Evolutionary conservation across 1,140 invertebrate species (phyloP), one percentile per base, ranked within the genome.

Genomic region (Cecropterus lyciades): DNA sequence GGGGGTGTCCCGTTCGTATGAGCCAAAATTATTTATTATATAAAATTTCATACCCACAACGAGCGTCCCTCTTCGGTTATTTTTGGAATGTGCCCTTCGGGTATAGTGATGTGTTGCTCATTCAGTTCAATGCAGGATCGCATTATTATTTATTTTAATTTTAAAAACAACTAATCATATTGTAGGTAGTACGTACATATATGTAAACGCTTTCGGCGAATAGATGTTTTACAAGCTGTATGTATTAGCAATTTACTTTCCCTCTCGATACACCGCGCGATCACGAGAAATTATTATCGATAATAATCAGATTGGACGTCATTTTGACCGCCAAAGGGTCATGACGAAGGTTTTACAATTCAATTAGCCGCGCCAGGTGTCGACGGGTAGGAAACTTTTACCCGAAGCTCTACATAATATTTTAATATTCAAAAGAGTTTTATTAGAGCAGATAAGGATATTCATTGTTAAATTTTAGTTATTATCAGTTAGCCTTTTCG

Each of bases 291-390:
- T 80, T 75, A 73, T 79, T 80, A 77, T 85, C 79, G 84, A 87
- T 88, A 88, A 86, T 84, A 82, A 84, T 87, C 80, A 80, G 79
- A 80, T 80, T 81, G 72, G 60, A 82, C 80, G 79, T 78, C 80
- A 81, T 75, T 82, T 73, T 77, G 79, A 80, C 84, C 84, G 84
- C 80, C 82, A 84, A 87, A 87, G 80, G 82, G 80, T 79, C 82
- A 80, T 81, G 84, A 81, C 80, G 80, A 85, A 85, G 82, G 85
- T 87, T 89, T 87, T 87, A 91, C 88, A 91, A 91, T 89, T 91
- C 88, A 91, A 91, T 91, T 91, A 87, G 80, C 57, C 69, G 71
- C 67, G 79, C 85, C 88, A 89, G 88, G 88, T 91, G 88, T 82
- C 77, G 86, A 78, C 77, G 72, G 62, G 62, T 71, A 79, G 40